Evolutionary conservation across 2,797 vertebrate species (phyloP), one percentile per base, ranked within the genome.

Genomic region (Acropternis orthonyx): DNA sequence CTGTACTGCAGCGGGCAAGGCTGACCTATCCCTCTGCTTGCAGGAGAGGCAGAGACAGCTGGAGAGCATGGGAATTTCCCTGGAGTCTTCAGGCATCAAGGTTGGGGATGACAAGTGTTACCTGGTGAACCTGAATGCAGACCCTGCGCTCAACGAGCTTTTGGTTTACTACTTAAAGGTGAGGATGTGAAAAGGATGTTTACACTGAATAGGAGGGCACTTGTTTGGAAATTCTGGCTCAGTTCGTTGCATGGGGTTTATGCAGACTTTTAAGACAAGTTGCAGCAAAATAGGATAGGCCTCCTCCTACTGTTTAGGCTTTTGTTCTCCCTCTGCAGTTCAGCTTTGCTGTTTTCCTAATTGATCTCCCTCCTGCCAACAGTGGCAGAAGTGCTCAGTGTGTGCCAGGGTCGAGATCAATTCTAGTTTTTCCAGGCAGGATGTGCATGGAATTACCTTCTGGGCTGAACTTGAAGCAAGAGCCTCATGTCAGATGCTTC

Each of bases 91-190:
- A 19, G 99, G 99, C 52, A 99, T 99, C 94, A 99, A 99, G 97
- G 99, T 99, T 72, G 99, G 99, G 9, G 99, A 99, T 93, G 99
- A 99, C 97, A 99, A 99, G 91, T 99, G 99, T 96, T 99, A 99
- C 89, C 97, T 99, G 75, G 99, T 99, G 93, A 99, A 99, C 96
- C 98, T 99, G 86, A 99, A 99, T 30, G 99, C 99, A 2, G 99
- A 99, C 92, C 99, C 99, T 56, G 99, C 99, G 0, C 98, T 99
- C 54, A 99, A 99, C 3, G 99, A 99, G 97, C 98, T 99, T 30
- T 97, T 99, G 92, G 99, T 99, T 88, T 99, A 99, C 96, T 99
- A 99, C 96, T 98, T 99, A 96, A 99, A 99, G 99, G 99, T 99
- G 97, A 97, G 78, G 34, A 41, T 46, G 18, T 17, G 26, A 82